Percentiles rank a stretch among this genome's conserved stretches.
phyloP scores from a whole-genome alignment of 2,888 invertebrate species.

The Philereme transversata region DNA sequence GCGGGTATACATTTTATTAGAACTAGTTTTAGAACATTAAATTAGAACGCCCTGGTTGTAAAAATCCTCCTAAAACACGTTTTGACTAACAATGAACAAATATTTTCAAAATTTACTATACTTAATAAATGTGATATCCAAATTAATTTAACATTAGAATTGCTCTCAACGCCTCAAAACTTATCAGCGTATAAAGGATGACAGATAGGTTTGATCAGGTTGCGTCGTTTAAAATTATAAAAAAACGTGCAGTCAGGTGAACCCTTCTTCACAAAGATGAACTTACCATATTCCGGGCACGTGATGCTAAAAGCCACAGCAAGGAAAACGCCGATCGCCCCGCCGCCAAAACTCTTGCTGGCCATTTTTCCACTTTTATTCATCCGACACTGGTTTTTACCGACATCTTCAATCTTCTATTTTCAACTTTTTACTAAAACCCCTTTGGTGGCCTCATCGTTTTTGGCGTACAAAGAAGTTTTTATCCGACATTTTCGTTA shows the following conservation, averaged over 20 bases:
- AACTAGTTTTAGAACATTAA: too few species aligned
- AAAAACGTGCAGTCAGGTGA: too few species aligned
- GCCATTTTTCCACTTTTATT: slow-evolving; percentile 75
- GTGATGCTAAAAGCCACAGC: slow-evolving; percentile 76
- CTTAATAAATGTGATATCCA: too few species aligned
- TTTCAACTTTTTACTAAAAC: slow-evolving; percentile 64
- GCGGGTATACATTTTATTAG: too few species aligned
- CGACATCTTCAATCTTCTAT: slow-evolving; percentile 73
- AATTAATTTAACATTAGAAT: too few species aligned
- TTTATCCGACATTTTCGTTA: slow-evolving; percentile 58
- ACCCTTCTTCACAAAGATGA: slow-evolving; percentile 3
- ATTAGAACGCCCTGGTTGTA: not conserved
- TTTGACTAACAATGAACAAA: not conserved
- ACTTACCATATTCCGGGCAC: slow-evolving; percentile 79
- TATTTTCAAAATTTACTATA: not conserved
- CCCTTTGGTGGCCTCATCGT: slow-evolving; percentile 57
- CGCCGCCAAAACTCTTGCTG: slow-evolving; percentile 70
- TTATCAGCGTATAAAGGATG: too few species aligned
- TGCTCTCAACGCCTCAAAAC: too few species aligned
- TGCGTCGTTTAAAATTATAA: too few species aligned
- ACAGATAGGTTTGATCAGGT: too few species aligned
- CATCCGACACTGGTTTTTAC: slow-evolving; percentile 76
- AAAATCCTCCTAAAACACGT: not conserved
- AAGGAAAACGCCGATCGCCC: slow-evolving; percentile 76
- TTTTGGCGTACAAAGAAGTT: slow-evolving; percentile 51